Evolutionary conservation across 1,140 invertebrate species (phyloP), one percentile per base, ranked within the genome.

Genomic region (Ceratoteleas bidentatus): DNA sequence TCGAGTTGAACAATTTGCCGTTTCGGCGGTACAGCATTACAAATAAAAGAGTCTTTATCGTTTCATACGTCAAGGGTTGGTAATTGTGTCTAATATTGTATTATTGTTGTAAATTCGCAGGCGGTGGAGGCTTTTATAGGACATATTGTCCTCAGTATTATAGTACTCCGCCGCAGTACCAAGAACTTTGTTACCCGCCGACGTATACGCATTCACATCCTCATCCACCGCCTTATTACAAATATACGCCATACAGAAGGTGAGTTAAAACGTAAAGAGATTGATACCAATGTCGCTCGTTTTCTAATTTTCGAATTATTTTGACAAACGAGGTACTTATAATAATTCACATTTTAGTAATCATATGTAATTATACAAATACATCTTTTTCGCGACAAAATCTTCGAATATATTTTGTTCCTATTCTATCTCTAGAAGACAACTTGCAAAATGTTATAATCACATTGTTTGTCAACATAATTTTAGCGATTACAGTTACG

Each of bases 211-310:
- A 91, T 85, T 88, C 90, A 14, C 91, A 92, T 80, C 85, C 90
- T 65, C 91, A 90, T 84, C 93, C 94, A 60, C 92, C 93, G 72
- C 92, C 93, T 85, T 94, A 94, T 88, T 94, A 95, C 88, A 93
- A 95, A 78, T 94, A 94, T 84, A 92, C 94, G 83, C 93, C 89
- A 16, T 92, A 91, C 72, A 89, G 90, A 86, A 91, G 91, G 91
- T 91, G 83, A 88, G 83, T 79, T 54, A 74, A 54, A 82, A 62
- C 50, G 40, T 69, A 72, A 68, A 66, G 50, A 61, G 10, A 61
- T 61, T 74, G 53, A 75, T 81, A 45, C 36, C 8, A 33, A 69
- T 66, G n/a, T 9, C 10, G 43, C 13, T 45, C 33, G 16, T 40
- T n/a, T 49, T 38, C 15, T 60, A 53, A 24, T 24, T 24, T 24